Evolutionary conservation across 2,797 vertebrate species (phyloP).

Genomic region (Urocyon cinereoargenteus): DNA sequence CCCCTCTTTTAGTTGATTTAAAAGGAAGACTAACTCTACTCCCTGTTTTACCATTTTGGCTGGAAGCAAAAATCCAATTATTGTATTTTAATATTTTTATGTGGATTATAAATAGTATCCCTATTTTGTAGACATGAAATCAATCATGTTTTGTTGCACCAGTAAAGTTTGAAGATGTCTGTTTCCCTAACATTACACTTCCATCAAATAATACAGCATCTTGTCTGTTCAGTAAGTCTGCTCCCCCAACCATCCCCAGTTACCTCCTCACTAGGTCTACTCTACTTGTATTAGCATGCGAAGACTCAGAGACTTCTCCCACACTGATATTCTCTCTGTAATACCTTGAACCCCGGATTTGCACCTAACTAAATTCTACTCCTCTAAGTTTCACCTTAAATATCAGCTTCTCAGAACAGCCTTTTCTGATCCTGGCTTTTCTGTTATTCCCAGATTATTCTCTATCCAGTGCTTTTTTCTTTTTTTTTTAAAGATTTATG

Average conservation of each 20-base stretch:
- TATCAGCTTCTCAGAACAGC: not conserved
- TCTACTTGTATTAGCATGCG: not conserved
- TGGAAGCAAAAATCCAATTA: not conserved
- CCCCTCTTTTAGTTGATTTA: not conserved
- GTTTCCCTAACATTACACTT: not conserved
- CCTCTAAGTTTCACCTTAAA: not conserved
- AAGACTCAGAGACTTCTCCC: not conserved
- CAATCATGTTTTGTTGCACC: not conserved
- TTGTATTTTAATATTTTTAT: not conserved
- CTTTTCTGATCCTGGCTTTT: not conserved
- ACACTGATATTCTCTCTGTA: not conserved
- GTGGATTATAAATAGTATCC: not conserved
- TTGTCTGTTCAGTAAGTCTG: not conserved
- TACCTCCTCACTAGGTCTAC: not conserved
- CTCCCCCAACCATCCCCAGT: accelerated
- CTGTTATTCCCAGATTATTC: not conserved
- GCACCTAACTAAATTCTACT: not conserved
- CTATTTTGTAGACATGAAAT: not conserved
- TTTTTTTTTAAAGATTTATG: not conserved
- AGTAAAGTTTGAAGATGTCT: not conserved
- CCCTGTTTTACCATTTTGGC: not conserved
- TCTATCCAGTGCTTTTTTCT: not conserved
- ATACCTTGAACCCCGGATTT: not conserved
- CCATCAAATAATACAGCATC: not conserved
- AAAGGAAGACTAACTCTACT: not conserved